Evolutionary conservation across 2,888 invertebrate genomes (phyloP).

Genomic region (Caenorhabditis afra): DNA sequence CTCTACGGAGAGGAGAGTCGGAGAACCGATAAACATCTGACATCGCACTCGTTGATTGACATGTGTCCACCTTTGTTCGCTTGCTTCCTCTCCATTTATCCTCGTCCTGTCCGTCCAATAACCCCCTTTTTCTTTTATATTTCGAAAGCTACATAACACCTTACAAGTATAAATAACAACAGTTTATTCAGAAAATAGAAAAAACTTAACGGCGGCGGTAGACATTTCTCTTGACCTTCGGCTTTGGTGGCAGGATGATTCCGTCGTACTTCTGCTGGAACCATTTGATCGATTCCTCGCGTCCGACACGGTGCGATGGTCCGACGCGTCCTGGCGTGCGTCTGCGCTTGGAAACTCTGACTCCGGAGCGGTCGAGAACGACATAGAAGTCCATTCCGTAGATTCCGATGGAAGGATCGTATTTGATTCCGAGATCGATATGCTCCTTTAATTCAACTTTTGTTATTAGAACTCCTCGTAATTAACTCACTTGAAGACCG

Average conservation of each 20-base stretch:
- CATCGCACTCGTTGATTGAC: too few relatives aligned
- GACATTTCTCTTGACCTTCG: conserved; percentile 69
- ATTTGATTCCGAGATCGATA: conserved; percentile 98
- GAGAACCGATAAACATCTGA: too few relatives aligned
- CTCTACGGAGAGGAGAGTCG: too few relatives aligned
- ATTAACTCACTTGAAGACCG: conserved; percentile 85
- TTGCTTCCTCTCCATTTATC: too few relatives aligned
- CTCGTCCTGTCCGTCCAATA: too few relatives aligned
- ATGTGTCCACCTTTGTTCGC: too few relatives aligned
- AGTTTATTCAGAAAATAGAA: conserved; percentile 60
- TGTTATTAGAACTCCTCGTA: not conserved
- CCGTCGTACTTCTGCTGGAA: conserved; percentile 99
- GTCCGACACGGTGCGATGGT: conserved; percentile 91
- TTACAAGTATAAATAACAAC: conserved; percentile 46
- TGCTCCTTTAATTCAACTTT: too few relatives aligned
- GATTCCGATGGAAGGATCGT: conserved; percentile 98
- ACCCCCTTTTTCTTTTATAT: too few relatives aligned
- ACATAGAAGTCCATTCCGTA: conserved; percentile 99
- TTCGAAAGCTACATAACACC: too few relatives aligned
- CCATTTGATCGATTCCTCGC: conserved; percentile 99
- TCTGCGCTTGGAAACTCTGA: conserved; percentile 95
- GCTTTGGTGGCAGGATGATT: conserved; percentile 92
- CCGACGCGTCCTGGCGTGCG: conserved; percentile 94
- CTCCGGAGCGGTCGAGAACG: conserved; percentile 96
- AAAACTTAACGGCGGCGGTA: conserved; percentile 62